Percentiles rank a stretch among this genome's conserved stretches.
Evolutionary conservation across 2,797 vertebrate species (phyloP).

Genomic region (Harpagifer antarcticus): DNA sequence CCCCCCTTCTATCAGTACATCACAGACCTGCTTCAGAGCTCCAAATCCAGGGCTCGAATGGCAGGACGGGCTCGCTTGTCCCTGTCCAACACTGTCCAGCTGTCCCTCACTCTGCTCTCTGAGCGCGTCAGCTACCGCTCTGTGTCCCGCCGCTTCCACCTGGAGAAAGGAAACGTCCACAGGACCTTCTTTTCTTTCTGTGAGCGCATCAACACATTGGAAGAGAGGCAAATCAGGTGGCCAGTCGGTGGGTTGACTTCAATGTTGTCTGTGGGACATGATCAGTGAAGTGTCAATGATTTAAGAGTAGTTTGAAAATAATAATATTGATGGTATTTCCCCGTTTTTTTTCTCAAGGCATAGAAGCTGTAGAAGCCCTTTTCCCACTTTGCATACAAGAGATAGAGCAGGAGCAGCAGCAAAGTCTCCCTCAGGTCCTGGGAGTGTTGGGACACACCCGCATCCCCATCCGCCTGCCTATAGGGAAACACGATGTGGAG

Average conservation of each 20-base stretch:
- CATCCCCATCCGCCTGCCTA: conserved; percentile 80
- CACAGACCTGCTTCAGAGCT: conserved; percentile 79
- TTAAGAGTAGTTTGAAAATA: not conserved
- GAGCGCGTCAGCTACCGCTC: conserved; percentile 82
- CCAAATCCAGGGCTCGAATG: conserved; percentile 75
- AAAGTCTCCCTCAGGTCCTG: conserved; percentile 72
- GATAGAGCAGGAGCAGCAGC: conserved; percentile 34
- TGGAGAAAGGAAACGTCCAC: conserved; percentile 88
- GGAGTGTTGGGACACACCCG: conserved; percentile 81
- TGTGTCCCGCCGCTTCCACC: conserved; percentile 80
- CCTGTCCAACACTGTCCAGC: conserved; percentile 79
- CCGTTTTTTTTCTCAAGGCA: conserved; percentile 56
- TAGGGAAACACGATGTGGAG: conserved; percentile 70
- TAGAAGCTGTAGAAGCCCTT: conserved; percentile 61
- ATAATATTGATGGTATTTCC: not conserved
- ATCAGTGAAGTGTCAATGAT: not conserved
- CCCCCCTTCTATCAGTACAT: conserved; percentile 67
- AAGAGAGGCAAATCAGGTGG: conserved; percentile 76
- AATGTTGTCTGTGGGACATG: not conserved
- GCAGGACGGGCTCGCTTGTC: conserved; percentile 83
- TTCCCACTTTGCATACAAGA: conserved; percentile 62
- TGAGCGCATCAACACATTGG: conserved; percentile 76
- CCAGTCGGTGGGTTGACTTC: conserved; percentile 70
- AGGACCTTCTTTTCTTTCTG: conserved; percentile 87
- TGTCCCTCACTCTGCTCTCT: conserved; percentile 83